Base-by-base conservation (phyloP, 2,113 vertebrate genomes). In the Phalacrocorax brasilianus region DNA sequence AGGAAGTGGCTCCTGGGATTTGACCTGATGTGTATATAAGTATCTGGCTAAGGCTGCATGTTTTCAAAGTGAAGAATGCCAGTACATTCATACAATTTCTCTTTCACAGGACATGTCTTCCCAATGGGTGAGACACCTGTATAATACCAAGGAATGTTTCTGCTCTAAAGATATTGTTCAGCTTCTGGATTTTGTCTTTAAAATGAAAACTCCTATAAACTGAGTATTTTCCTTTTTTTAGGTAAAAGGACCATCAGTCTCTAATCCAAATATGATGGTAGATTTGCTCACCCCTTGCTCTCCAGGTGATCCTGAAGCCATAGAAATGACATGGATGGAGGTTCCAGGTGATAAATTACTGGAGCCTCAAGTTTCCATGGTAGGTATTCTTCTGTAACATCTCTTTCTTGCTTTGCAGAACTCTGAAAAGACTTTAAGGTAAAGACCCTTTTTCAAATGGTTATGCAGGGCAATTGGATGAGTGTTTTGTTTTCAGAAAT, bases 261-360 rank as follows among this genome's bases (percentile, higher is more conserved):
- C 97, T 27, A 97, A 99, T 91, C 98, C 99, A 58, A 97, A 98
- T 85, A 6, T 8, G 2, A 14, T 98, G 10, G 89, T 99, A 33
- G 98, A 99, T 79, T 97, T 99, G 62, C 97, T 99, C 71, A 99
- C 98, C 21, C 99, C 99, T 11, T 99, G 99, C 90, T 99, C 99
- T 91, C 99, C 99, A 12, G 99, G 99, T 5, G 99, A 99, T 93
- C 98, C 98, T 52, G 98, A 95, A 26, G 99, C 99, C 47, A 10
- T 97, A 73, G 99, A 99, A 97, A 99, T 99, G 99, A 99, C 99
- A 2, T 99, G 99, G 99, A 99, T 99, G 98, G 99, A 99, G 0
- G 98, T 99, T 38, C 99, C 99, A 67, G 98, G 99, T 50, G 99
- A 99, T 94, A 99, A 99, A 91, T 98, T 99, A 82, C 49, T 98